Conservation (phyloP, 1,140 invertebrate genomes). For the Solenopsis invicta region DNA sequence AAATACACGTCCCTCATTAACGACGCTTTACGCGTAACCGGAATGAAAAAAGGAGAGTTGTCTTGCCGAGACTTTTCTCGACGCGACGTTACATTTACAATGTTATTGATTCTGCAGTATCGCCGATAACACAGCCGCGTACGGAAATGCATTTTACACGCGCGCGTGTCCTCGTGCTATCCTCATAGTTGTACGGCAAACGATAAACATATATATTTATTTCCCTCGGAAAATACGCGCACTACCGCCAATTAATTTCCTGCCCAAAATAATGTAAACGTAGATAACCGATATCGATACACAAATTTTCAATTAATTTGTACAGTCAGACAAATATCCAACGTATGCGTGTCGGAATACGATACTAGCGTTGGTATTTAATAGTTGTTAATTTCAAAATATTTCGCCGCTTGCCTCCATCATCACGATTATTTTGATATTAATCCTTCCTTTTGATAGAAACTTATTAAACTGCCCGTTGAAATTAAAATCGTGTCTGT, state of each 20-base stretch:
- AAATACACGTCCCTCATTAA: constrained; percentile 59
- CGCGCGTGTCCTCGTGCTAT: not conserved
- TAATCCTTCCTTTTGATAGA: not conserved
- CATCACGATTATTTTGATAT: not conserved
- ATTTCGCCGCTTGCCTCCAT: not conserved
- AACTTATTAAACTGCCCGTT: constrained; percentile 18
- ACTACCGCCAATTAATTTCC: not conserved
- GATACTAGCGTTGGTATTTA: not conserved
- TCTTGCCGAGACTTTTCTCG: constrained; percentile 35
- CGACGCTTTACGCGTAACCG: constrained; percentile 42
- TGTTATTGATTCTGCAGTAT: constrained; percentile 19
- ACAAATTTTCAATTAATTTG: constrained; percentile 5
- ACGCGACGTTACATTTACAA: constrained; percentile 4
- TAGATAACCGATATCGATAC: not conserved
- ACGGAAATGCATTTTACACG: not conserved
- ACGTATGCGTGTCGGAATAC: not conserved
- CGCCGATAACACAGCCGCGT: not conserved
- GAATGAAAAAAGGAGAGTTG: constrained; percentile 51
- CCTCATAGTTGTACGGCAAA: not conserved
- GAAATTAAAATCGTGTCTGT: constrained; percentile 22
- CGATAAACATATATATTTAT: not conserved
- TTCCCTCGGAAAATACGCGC: not conserved
- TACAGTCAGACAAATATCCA: not conserved
- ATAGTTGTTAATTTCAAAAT: constrained; percentile 20
- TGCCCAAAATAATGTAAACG: not conserved